These are phyloP conservation scores for Recurvirostra avosetta DNA, from an alignment of 2,113 vertebrate species.

Conservation along the genomic window DNA sequence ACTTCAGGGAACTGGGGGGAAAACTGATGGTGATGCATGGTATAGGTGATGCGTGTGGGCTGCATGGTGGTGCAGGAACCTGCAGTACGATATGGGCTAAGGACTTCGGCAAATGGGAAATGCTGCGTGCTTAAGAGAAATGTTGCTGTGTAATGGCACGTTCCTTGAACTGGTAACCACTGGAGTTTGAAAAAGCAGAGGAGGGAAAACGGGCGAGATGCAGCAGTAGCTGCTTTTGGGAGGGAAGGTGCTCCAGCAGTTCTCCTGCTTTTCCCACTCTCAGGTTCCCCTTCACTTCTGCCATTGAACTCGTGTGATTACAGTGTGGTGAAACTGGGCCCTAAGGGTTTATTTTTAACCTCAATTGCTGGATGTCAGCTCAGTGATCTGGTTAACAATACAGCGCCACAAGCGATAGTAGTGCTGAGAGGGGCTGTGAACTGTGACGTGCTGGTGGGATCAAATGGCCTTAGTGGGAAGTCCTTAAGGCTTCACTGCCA, in stretches of 20 bases:
- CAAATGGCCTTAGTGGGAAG: not conserved
- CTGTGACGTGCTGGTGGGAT: not conserved
- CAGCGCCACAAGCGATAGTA: accelerated
- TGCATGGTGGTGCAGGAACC: accelerated
- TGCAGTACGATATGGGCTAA: accelerated
- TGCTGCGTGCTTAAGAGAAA: accelerated
- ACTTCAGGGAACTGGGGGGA: not conserved
- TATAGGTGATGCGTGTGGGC: not conserved
- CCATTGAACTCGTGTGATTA: not conserved
- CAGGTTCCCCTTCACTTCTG: not conserved
- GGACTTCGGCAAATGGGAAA: accelerated
- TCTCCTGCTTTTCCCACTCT: not conserved
- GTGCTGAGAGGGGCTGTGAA: not conserved
- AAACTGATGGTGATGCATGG: accelerated
- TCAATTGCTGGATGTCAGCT: not conserved
- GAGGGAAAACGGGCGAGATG: accelerated
- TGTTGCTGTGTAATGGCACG: accelerated
- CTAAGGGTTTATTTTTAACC: not conserved
- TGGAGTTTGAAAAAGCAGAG: accelerated
- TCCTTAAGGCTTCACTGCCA: not conserved
- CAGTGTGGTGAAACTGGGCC: no score
- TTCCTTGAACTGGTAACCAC: not conserved
- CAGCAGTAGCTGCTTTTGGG: not conserved
- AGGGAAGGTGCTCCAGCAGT: not conserved
- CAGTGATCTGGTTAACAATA: not conserved